A percentile compares a stretch with the other conserved stretches of the same genome.
Evolutionary conservation across 1,140 invertebrate species (phyloP).

Genomic region (Sweltsa coloradensis): DNA sequence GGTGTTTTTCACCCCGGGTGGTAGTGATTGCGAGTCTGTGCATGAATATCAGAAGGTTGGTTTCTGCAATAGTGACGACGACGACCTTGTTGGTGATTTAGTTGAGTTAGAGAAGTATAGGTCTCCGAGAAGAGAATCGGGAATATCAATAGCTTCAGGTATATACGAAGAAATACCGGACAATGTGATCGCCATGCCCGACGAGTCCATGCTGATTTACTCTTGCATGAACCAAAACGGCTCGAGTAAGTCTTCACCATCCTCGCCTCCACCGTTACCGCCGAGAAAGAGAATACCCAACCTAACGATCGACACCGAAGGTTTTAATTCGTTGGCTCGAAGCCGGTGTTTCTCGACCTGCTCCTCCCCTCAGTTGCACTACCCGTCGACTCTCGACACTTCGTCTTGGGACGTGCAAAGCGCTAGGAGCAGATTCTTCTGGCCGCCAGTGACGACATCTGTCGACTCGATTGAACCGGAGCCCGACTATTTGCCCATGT

Average conservation of each 20-base stretch:
- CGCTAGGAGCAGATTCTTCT: too few species aligned
- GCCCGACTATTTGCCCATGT: slow-evolving; percentile 32
- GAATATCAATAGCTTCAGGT: slow-evolving; percentile 36
- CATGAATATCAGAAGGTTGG: slow-evolving; percentile 16
- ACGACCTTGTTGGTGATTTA: slow-evolving; percentile 12
- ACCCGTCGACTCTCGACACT: too few species aligned
- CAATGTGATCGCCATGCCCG: slow-evolving; percentile 15
- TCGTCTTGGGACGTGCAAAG: too few species aligned
- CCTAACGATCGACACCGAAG: too few species aligned
- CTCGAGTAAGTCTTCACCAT: slow-evolving; percentile 19
- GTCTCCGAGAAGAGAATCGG: slow-evolving; percentile 30
- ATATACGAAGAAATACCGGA: slow-evolving; percentile 40
- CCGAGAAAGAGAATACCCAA: slow-evolving; percentile 23
- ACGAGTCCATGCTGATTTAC: slow-evolving; percentile 19
- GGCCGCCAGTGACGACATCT: slow-evolving; percentile 20
- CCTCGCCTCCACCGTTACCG: slow-evolving; percentile 30
- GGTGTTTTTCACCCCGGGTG: slow-evolving; percentile 29
- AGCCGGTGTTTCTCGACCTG: too few species aligned
- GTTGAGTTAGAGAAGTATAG: slow-evolving; percentile 19
- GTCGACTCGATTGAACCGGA: slow-evolving; percentile 17
- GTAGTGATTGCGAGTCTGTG: slow-evolving; percentile 24
- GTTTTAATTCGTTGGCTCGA: too few species aligned
- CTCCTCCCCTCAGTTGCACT: too few species aligned
- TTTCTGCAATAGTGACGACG: slow-evolving; percentile 1
- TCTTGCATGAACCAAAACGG: slow-evolving; percentile 25